A percentile compares a stretch with the other conserved stretches of the same genome.
These are phyloP conservation scores for Philonicus albiceps DNA, from an alignment of 2,888 invertebrate genomes.

Conservation along the genomic window DNA sequence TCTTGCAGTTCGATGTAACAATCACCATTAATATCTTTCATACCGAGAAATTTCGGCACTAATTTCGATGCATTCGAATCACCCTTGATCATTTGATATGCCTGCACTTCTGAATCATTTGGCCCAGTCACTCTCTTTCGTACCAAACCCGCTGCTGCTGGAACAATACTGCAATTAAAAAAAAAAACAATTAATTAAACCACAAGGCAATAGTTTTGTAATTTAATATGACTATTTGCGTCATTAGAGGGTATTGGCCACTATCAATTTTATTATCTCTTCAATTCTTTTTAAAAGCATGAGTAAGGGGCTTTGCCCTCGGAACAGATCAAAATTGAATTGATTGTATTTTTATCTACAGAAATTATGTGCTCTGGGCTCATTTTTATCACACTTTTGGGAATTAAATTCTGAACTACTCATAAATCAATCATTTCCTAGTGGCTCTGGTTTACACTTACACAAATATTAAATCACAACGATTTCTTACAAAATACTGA, in stretches of 20 bases:
- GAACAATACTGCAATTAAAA: conserved; percentile 74
- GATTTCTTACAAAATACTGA: neutral
- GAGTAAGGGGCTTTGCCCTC: neutral
- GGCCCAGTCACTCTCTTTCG: conserved; percentile 86
- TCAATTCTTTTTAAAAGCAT: neutral
- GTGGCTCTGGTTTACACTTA: neutral
- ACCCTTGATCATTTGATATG: conserved; percentile 80
- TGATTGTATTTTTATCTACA: neutral
- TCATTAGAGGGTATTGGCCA: neutral
- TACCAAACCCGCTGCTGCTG: conserved; percentile 91
- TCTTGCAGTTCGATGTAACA: conserved; percentile 96
- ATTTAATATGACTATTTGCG: neutral
- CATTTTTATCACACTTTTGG: neutral
- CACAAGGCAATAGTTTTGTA: neutral
- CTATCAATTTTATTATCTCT: neutral
- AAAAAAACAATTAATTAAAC: neutral
- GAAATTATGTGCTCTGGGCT: neutral
- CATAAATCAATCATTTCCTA: neutral
- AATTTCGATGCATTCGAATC: conserved; percentile 69
- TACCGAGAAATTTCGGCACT: conserved; percentile 85
- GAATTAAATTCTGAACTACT: neutral
- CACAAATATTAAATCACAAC: neutral
- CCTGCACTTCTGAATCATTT: conserved; percentile 77
- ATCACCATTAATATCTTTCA: conserved; percentile 78
- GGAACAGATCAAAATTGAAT: neutral